phyloP scores from a whole-genome alignment of 2,113 vertebrate genomes.

The Salvelinus alpinus region DNA sequence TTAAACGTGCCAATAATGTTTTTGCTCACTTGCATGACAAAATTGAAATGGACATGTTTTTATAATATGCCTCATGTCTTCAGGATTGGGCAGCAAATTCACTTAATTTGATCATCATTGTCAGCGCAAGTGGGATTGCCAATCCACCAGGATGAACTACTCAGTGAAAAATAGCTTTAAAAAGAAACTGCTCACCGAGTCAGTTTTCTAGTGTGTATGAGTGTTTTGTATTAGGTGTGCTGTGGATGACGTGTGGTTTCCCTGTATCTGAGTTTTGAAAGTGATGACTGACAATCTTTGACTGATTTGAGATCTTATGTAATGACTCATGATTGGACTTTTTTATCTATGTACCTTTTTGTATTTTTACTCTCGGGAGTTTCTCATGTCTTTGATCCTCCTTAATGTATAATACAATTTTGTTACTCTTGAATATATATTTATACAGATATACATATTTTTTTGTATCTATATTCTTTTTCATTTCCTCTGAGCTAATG shows the following conservation, averaged over 20 bases:
- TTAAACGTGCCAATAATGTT: not conserved
- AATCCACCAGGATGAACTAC: slow-evolving; percentile 35
- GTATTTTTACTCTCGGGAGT: slow-evolving; percentile 68
- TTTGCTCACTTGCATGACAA: not conserved
- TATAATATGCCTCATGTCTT: not conserved
- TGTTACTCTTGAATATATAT: slow-evolving; percentile 79
- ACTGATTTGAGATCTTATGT: slow-evolving; percentile 48
- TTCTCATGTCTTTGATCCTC: slow-evolving; percentile 47
- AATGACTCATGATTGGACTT: slow-evolving; percentile 47
- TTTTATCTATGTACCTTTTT: slow-evolving; percentile 53
- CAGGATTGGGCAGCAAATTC: not conserved
- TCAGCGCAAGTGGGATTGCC: slow-evolving; percentile 11
- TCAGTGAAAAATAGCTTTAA: slow-evolving; percentile 61
- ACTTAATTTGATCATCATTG: not conserved
- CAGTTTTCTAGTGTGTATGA: slow-evolving; percentile 47
- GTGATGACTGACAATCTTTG: slow-evolving; percentile 77
- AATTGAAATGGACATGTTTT: not conserved
- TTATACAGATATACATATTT: slow-evolving; percentile 82
- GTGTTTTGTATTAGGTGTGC: slow-evolving; percentile 48
- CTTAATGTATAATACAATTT: slow-evolving; percentile 72
- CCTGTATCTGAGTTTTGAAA: slow-evolving; percentile 49
- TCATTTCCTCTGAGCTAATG: slow-evolving; percentile 60
- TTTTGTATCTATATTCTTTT: slow-evolving; percentile 67
- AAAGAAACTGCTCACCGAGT: slow-evolving; percentile 30
- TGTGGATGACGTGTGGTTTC: slow-evolving; percentile 27